Percentiles rank a stretch among this genome's conserved stretches.
Evolutionary conservation across 2,888 invertebrate genomes (phyloP).

Genomic region (Amphipyra tragopoginis): DNA sequence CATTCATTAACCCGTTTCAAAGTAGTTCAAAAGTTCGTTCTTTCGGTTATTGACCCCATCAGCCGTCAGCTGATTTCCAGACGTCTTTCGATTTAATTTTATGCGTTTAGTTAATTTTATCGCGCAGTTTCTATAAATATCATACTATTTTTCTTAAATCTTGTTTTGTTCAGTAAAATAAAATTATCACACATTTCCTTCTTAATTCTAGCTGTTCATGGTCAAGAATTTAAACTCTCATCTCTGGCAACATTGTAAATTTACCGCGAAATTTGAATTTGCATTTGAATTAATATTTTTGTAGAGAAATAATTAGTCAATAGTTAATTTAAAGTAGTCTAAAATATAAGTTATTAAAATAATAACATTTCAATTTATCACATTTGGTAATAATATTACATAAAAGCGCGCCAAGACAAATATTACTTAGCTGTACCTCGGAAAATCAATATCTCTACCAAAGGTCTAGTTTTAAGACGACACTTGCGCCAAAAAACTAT

Average conservation of each 20-base stretch:
- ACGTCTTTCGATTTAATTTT: slow-evolving; percentile 26
- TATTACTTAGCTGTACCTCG: slow-evolving; percentile 6
- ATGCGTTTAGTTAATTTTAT: not conserved
- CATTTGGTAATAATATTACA: not conserved
- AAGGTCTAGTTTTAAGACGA: slow-evolving; percentile 41
- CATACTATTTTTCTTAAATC: no score
- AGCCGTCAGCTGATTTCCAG: slow-evolving; percentile 64
- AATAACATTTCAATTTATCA: not conserved
- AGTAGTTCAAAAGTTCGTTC: slow-evolving; percentile 56
- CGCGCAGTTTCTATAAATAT: no score
- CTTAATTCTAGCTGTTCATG: no score
- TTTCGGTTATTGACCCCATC: slow-evolving; percentile 63
- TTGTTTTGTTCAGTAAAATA: no score
- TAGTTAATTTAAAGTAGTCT: no score
- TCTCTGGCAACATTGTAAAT: slow-evolving; percentile 22
- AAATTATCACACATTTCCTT: no score
- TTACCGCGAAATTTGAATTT: slow-evolving; percentile 42
- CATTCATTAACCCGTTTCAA: slow-evolving; percentile 51
- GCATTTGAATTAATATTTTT: not conserved
- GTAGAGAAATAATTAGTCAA: no score
- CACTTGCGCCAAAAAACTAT: slow-evolving; percentile 41
- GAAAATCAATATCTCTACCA: slow-evolving; percentile 68
- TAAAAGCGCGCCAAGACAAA: not conserved
- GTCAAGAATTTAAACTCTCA: no score
- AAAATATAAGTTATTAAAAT: not conserved